These are phyloP conservation scores for Trematomus bernacchii DNA, from an alignment of 2,797 vertebrate species.

Conservation along the genomic window DNA sequence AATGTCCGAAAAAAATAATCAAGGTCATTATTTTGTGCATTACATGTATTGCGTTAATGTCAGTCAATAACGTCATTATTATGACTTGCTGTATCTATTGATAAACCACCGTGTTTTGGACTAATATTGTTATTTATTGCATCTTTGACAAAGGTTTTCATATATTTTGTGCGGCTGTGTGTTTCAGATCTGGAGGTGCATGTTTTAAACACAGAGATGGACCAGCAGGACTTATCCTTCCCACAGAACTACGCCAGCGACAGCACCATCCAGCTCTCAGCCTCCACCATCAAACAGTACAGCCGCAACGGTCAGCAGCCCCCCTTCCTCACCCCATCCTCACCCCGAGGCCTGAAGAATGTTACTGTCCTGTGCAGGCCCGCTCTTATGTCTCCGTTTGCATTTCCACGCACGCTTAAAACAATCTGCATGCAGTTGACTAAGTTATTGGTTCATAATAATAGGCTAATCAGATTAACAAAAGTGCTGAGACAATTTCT, in stretches of 20 bases:
- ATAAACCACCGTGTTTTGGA: not conserved
- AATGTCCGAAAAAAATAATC: too few relatives aligned
- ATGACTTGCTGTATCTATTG: too few relatives aligned
- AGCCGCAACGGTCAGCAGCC: slow-evolving; percentile 92
- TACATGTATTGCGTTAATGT: too few relatives aligned
- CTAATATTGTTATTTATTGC: slow-evolving; percentile 8
- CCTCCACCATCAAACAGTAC: slow-evolving; percentile 96
- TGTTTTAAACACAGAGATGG: slow-evolving; percentile 93
- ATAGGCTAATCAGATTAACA: slow-evolving; percentile 87
- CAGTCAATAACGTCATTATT: too few relatives aligned
- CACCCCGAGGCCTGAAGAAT: slow-evolving; percentile 16
- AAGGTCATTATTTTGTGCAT: too few relatives aligned
- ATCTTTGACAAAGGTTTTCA: not conserved
- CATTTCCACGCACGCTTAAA: slow-evolving; percentile 73
- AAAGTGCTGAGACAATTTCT: slow-evolving; percentile 87
- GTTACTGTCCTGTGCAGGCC: slow-evolving; percentile 26
- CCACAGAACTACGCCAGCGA: slow-evolving; percentile 91
- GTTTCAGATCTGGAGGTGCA: slow-evolving; percentile 91
- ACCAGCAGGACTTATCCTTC: slow-evolving; percentile 92
- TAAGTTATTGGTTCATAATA: slow-evolving; percentile 86
- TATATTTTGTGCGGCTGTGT: slow-evolving; percentile 13
- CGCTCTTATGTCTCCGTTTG: slow-evolving; percentile 57
- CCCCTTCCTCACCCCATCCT: not conserved
- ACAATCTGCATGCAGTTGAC: slow-evolving; percentile 81
- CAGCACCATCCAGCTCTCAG: slow-evolving; percentile 93